Percentiles rank a stretch among this genome's conserved stretches.
phyloP scores from a whole-genome alignment of 2,113 vertebrate species.

The Lota lota region DNA sequence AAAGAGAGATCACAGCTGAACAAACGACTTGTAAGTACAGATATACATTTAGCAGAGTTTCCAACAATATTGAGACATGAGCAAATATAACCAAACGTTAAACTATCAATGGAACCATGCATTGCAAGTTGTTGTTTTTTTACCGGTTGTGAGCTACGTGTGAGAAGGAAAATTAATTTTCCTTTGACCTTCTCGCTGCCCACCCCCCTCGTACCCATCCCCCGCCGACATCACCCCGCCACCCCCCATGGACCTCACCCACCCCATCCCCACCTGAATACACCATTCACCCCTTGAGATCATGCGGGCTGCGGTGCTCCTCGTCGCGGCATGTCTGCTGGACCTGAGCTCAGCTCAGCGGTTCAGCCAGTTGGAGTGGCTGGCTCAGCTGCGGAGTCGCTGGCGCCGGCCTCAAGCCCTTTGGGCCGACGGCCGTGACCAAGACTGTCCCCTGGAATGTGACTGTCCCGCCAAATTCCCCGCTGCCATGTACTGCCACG shows the following conservation, averaged over 20 bases:
- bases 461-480: conserved; percentile 84
- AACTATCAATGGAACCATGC: too few relatives aligned
- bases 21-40: conserved; percentile 37
- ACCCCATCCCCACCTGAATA: too few relatives aligned
- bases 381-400: conserved; percentile 45
- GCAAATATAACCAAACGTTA: too few relatives aligned
- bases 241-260: too few relatives aligned
- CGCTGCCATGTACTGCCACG: conserved; percentile 91
- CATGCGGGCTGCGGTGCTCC: conserved; percentile 42
- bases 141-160: too few relatives aligned
- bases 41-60: neutral
- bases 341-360: conserved; percentile 42
- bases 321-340: conserved; percentile 47
- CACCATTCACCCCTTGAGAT: conserved; percentile 23
- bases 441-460: conserved; percentile 89
- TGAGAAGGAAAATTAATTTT: too few relatives aligned
- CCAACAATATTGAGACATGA: too few relatives aligned
- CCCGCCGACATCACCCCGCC: too few relatives aligned
- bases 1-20: conserved; percentile 23
- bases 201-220: too few relatives aligned
- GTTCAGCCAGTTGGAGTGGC: conserved; percentile 49
- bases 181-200: too few relatives aligned
- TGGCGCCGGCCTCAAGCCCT: conserved; percentile 31
- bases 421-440: conserved; percentile 42
- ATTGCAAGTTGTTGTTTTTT: too few relatives aligned